These are phyloP conservation scores for Stigmatopora argus DNA, from an alignment of 2,113 vertebrate species.

Conservation along the genomic window DNA sequence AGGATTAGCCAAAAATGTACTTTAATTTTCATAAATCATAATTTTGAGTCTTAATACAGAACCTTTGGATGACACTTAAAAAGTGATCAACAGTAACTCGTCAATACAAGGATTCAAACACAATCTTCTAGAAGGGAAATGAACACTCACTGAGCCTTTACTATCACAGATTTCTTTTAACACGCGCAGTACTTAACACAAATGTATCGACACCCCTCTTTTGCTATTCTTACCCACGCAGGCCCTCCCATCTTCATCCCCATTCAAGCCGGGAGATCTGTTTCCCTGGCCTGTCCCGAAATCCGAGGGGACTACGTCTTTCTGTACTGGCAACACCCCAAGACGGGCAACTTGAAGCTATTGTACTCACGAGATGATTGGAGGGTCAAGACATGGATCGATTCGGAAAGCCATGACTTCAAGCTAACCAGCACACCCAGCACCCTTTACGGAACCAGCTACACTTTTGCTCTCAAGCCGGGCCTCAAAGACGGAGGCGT, in stretches of 20 bases:
- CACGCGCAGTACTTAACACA: no score
- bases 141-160: no score
- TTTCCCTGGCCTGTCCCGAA: slow-evolving; percentile 48
- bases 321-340: slow-evolving; percentile 52
- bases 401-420: slow-evolving; percentile 15
- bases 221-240: slow-evolving; percentile 16
- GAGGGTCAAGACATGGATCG: slow-evolving; percentile 26
- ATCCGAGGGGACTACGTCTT: slow-evolving; percentile 56
- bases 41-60: no score
- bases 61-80: no score
- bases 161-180: no score
- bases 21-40: no score
- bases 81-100: no score
- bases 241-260: slow-evolving; percentile 26
- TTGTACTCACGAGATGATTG: slow-evolving; percentile 60
- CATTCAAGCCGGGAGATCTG: slow-evolving; percentile 14
- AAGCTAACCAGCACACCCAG: slow-evolving; percentile 34
- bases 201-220: background rate
- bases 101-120: no score
- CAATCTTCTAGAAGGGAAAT: no score
- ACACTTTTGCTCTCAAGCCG: slow-evolving; percentile 58
- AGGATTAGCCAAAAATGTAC: no score
- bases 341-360: slow-evolving; percentile 1
- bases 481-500: slow-evolving; percentile 47
- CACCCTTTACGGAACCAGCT: slow-evolving; percentile 38